Evolutionary conservation across 1,140 invertebrate genomes (phyloP), one percentile per base, ranked within the genome.

Genomic region (Scaptodrosophila lebanonensis): DNA sequence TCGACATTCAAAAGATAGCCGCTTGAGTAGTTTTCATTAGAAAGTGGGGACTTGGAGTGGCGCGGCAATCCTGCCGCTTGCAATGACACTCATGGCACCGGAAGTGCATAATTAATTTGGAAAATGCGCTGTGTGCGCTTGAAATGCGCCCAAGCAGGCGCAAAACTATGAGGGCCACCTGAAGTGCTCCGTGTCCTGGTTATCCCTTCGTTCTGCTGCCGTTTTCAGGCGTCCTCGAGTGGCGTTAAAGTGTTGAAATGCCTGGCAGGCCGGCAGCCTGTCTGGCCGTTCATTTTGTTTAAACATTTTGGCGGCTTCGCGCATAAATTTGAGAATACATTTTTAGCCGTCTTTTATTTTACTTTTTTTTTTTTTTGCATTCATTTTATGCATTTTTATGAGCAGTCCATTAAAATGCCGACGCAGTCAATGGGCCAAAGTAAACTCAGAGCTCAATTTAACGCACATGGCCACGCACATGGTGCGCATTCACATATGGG

Each of bases 281-380:
- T 15, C 29, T 49, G 22, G 48, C 36, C 54, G 3, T 25, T 25
- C 50, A 62, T 61, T 76, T 77, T 77, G 63, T 72, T 64, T 45
- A 58, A 57, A 50, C 40, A n/a, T n/a, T 59, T 52, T 63, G 54
- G 60, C 49, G 53, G 47, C 59, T 50, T 57, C 27, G 64, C 56
- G 73, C 75, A 79, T 79, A 79, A 79, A 79, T 79, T 82, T 69
- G 65, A 69, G 75, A 73, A n/a, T n/a, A n/a, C n/a, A n/a, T n/a
- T n/a, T n/a, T n/a, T n/a, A n/a, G n/a, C n/a, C n/a, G n/a, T n/a
- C n/a, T n/a, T n/a, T n/a, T n/a, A n/a, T n/a, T n/a, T n/a, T n/a
- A n/a, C n/a, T n/a, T n/a, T n/a, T n/a, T n/a, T n/a, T n/a, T n/a
- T n/a, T n/a, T n/a, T n/a, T n/a, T n/a, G n/a, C 75, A 82, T 44